Base-by-base conservation (phyloP, 2,797 vertebrate species). In the Delichon dasypus region DNA sequence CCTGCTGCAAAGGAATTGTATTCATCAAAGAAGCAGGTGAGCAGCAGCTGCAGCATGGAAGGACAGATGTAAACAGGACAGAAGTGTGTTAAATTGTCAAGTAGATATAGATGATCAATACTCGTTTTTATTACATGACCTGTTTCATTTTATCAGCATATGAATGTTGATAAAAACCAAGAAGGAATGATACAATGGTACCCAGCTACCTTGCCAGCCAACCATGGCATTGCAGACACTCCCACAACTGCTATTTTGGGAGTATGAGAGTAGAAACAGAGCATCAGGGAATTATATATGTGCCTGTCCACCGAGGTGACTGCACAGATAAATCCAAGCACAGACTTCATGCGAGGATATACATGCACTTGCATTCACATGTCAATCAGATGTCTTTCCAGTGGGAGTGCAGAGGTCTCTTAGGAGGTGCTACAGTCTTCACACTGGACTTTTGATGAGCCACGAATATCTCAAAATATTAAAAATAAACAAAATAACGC, bases 341-440 rank as follows among this genome's bases (percentile, higher is more conserved):
- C 3, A 2, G 5, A 34, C 21, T 75, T 78, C 21, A 9, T 32
- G 32, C 40, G 30, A 38, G 34, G 45, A 10, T 47, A 42, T 61
- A 32, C 18, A 13, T 0, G 0, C 13, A 6, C 48, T 55, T 6
- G 1, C 32, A 7, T 68, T 81, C 32, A 32, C 30, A 4, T 2
- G 0, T 88, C 55, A 13, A 21, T 62, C 44, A 27, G 9, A 34
- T 48, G 10, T 71, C 53, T 83, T 71, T 26, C 67, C 32, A 60
- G 29, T 32, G 34, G 64, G 48, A 93, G 13, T 5, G 10, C 60
- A 67, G 67, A 84, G 48, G 27, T 54, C 7, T 4, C 40, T 66
- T 76, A 75, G 40, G 38, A 82, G 60, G 7, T 82, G 13, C 62
- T 72, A 7, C 8, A 61, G 54, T 18, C 71, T 88, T 4, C 2